Evolutionary conservation across 2,797 vertebrate species (phyloP).

Genomic region (Kryptopterus vitreolus): DNA sequence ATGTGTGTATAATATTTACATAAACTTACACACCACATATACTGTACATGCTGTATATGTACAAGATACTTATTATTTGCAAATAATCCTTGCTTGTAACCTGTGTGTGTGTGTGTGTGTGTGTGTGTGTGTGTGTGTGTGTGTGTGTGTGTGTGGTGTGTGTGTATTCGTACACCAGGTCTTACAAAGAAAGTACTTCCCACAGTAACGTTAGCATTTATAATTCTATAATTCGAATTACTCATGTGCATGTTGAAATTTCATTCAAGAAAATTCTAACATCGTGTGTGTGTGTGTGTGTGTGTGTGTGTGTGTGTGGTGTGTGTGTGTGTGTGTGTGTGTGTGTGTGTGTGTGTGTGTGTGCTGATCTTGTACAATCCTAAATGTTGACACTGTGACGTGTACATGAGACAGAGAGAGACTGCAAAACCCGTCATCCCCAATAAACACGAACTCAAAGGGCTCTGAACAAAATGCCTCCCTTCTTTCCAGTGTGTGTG

Average conservation of each 20-base stretch:
- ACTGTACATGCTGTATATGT: not conserved
- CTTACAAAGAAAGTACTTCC: too few relatives aligned
- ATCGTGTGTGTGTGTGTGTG: not conserved
- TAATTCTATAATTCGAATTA: too few relatives aligned
- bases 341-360: constrained; percentile 28
- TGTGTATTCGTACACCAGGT: too few relatives aligned
- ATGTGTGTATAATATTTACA: not conserved
- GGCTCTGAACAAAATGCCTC: constrained; percentile 78
- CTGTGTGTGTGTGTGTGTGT: not conserved
- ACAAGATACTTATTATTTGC: not conserved
- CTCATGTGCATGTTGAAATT: too few relatives aligned
- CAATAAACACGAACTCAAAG: constrained; percentile 83
- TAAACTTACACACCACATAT: not conserved
- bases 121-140: not conserved
- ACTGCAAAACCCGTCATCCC: constrained; percentile 74
- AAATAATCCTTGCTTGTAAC: not conserved
- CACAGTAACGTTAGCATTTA: too few relatives aligned
- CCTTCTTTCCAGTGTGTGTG: constrained; percentile 65
- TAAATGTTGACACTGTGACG: constrained; percentile 52
- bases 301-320: constrained; percentile 4
- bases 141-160: too few relatives aligned
- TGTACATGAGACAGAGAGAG: constrained; percentile 50
- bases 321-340: constrained; percentile 13
- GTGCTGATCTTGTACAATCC: constrained; percentile 32
- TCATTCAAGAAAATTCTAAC: too few relatives aligned